A percentile compares a stretch with the other conserved stretches of the same genome.
These are phyloP conservation scores for Antitype chi DNA, from an alignment of 2,888 invertebrate genomes.

Conservation along the genomic window DNA sequence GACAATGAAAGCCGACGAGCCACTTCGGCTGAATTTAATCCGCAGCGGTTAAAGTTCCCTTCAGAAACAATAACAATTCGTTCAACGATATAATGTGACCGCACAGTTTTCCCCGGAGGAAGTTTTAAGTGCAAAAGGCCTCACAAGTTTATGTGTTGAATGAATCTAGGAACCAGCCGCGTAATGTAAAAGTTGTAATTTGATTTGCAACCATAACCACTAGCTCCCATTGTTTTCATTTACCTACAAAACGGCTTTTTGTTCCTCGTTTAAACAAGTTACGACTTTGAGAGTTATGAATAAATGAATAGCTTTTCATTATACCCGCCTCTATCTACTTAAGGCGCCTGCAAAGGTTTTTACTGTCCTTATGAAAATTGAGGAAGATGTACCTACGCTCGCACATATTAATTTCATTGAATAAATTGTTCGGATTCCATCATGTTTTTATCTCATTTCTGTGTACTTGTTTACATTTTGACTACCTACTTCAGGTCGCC, in stretches of 20 bases:
- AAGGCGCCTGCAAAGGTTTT: conserved; percentile 55
- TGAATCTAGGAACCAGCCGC: conserved; percentile 79
- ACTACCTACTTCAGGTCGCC: conserved; percentile 1
- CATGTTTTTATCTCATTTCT: conserved; percentile 24
- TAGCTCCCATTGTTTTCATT: conserved; percentile 79
- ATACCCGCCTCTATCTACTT: conserved; percentile 64
- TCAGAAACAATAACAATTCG: conserved; percentile 86
- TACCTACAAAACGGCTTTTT: conserved; percentile 76
- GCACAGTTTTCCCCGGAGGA: conserved; percentile 78
- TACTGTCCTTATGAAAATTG: conserved; percentile 60
- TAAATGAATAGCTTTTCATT: conserved; percentile 75
- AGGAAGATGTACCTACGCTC: conserved; percentile 27
- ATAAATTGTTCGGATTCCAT: conserved; percentile 31
- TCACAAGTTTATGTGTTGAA: conserved; percentile 85
- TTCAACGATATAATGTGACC: conserved; percentile 83
- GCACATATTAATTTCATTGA: conserved; percentile 35
- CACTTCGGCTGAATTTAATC: conserved; percentile 79
- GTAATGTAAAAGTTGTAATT: conserved; percentile 86
- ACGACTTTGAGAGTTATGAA: conserved; percentile 75
- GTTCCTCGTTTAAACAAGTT: conserved; percentile 77
- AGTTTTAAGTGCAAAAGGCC: conserved; percentile 87
- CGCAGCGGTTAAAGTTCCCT: conserved; percentile 80
- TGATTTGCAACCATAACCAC: conserved; percentile 83
- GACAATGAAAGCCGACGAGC: conserved; percentile 72
- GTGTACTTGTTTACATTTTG: not conserved